Evolutionary conservation across 2,888 invertebrate genomes (phyloP), one percentile per base, ranked within the genome.

Genomic region (Masnerella sp.): DNA sequence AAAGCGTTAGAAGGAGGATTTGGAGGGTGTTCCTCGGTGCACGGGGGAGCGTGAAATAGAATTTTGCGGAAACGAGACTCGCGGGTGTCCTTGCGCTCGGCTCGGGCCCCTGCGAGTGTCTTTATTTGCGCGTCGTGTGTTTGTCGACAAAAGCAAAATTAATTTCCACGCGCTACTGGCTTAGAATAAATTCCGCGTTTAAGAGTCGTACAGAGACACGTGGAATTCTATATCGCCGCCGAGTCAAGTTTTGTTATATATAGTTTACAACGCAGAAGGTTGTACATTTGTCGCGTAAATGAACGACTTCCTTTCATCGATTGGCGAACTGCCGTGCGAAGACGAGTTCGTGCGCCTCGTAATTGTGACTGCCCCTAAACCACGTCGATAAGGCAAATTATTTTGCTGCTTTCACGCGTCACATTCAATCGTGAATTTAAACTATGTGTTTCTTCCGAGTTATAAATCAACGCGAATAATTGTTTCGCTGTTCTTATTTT

Each of bases 21-120:
- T 43, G 25, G 59, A 7, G 9, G 14, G 59, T 36, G 9, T n/a
- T 42, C 58, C 43, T 42, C 3, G 28, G 7, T 45, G 45, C 17
- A 68, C 32, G 40, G 36, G 42, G 25, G 18, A 56, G 56, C 62
- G 56, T 70, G 45, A 70, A 70, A 70, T 70, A 49, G 70, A 62
- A 64, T 70, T 62, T 64, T 51, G 45, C 32, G 49, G 36, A 56
- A 56, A 70, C 49, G 42, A 58, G 51, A 42, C 61, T 65, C 72
- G 18, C 32, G 71, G 54, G 68, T 43, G 56, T 62, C 43, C 42
- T 70, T 54, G 59, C 42, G 64, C n/a, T n/a, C 47, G 59, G 58
- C 40, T 34, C 15, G 59, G 38, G 9, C 49, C 67, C 59, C 56
- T 14, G 45, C 20, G 34, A 54, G 11, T 56, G 56, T 30, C 38